These are phyloP conservation scores for Porites lutea DNA, from an alignment of 64 coral and sea anemone genomes.

Conservation along the genomic window DNA sequence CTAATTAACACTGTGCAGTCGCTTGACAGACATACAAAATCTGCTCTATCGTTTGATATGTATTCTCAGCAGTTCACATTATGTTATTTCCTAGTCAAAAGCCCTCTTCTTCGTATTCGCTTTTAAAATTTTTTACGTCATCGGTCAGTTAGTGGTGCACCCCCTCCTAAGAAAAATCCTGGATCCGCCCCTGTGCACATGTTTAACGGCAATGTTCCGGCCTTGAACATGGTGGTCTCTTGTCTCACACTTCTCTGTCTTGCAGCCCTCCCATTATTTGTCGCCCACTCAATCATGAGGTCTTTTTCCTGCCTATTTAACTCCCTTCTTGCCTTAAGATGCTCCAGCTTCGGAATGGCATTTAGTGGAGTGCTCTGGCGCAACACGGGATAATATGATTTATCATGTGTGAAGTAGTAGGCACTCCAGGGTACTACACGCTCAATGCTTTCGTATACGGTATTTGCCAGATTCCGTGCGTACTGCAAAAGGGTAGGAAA, in stretches of 20 bases:
- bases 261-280: constrained; percentile 35
- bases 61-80: too few relatives aligned
- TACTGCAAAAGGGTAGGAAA: constrained; percentile 28
- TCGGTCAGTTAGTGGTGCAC: too few relatives aligned
- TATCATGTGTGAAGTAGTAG: constrained; percentile 24
- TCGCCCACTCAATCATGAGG: constrained; percentile 57
- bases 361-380: constrained; percentile 25
- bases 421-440: constrained; percentile 6
- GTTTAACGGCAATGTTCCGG: constrained; percentile 53
- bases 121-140: too few relatives aligned
- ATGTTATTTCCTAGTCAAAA: too few relatives aligned
- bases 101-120: too few relatives aligned
- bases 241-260: constrained; percentile 62
- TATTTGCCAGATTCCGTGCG: constrained; percentile 14
- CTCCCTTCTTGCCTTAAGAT: too few relatives aligned
- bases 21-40: too few relatives aligned
- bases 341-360: constrained; percentile 18
- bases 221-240: constrained; percentile 71
- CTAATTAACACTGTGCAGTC: too few relatives aligned
- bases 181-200: too few relatives aligned
- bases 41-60: too few relatives aligned
- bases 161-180: too few relatives aligned
- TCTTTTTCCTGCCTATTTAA: neutral
- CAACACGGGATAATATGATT: neutral
- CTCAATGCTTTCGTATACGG: constrained; percentile 21